A percentile compares a stretch with the other conserved stretches of the same genome.
Evolutionary conservation across 2,113 vertebrate genomes (phyloP).

Genomic region (Psilopogon haemacephalus): DNA sequence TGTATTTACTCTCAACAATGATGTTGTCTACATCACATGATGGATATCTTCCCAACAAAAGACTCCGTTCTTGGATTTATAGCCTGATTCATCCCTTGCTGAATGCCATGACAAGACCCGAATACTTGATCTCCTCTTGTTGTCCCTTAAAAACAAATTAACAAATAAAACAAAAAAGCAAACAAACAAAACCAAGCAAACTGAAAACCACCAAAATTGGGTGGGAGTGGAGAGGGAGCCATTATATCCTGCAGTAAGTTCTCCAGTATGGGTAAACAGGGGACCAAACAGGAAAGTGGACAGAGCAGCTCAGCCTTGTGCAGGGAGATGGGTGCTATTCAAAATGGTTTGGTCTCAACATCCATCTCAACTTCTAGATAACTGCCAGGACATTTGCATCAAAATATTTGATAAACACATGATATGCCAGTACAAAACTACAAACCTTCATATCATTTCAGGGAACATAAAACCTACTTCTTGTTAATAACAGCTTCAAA

Average conservation of each 20-base stretch:
- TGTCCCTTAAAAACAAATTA: background rate
- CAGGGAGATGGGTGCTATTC: background rate
- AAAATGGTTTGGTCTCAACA: background rate
- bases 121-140: background rate
- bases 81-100: background rate
- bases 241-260: background rate
- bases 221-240: accelerated
- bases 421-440: background rate
- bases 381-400: background rate
- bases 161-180: background rate
- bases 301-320: background rate
- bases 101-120: background rate
- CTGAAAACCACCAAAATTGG: accelerated
- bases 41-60: background rate
- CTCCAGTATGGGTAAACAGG: background rate
- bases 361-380: background rate
- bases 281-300: background rate
- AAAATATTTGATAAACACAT: background rate
- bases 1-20: background rate
- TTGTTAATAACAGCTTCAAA: background rate
- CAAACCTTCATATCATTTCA: background rate
- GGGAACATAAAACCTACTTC: background rate
- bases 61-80: background rate
- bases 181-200: background rate
- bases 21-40: background rate